A percentile compares a stretch with the other conserved stretches of the same genome.
These are phyloP conservation scores for Yponomeuta cagnagella DNA, from an alignment of 2,888 invertebrate genomes.

Conservation along the genomic window DNA sequence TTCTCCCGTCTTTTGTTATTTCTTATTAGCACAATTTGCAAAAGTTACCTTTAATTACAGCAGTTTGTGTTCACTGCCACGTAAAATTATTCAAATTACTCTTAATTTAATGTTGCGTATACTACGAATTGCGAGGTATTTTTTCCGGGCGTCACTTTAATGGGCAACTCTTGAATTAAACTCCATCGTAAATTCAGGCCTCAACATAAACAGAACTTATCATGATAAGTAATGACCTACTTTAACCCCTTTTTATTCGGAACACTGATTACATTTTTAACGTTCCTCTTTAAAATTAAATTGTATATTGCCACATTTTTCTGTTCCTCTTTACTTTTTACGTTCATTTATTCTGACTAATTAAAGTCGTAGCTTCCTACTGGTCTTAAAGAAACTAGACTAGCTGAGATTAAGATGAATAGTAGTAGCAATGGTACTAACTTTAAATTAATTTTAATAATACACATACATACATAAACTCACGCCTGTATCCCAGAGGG, in stretches of 20 bases:
- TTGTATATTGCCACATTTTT: not conserved
- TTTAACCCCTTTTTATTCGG: slow-evolving; percentile 41
- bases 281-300: not conserved
- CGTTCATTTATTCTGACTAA: not conserved
- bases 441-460: too few relatives aligned
- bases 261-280: slow-evolving; percentile 7
- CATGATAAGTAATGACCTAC: slow-evolving; percentile 46
- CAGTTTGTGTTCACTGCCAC: slow-evolving; percentile 63
- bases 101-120: slow-evolving; percentile 61
- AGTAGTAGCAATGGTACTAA: too few relatives aligned
- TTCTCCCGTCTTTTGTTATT: slow-evolving; percentile 28
- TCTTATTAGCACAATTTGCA: slow-evolving; percentile 40
- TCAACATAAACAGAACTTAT: slow-evolving; percentile 61
- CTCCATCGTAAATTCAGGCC: slow-evolving; percentile 52
- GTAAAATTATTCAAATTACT: slow-evolving; percentile 67
- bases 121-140: slow-evolving; percentile 58
- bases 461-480: too few relatives aligned
- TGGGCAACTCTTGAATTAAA: slow-evolving; percentile 60
- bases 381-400: too few relatives aligned
- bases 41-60: slow-evolving; percentile 57
- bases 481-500: too few relatives aligned
- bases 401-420: too few relatives aligned
- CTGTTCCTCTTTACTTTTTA: not conserved
- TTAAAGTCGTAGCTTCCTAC: not conserved
- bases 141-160: slow-evolving; percentile 53